Conservation (phyloP, 2,113 vertebrate species). For the Microtus oregoni region DNA sequence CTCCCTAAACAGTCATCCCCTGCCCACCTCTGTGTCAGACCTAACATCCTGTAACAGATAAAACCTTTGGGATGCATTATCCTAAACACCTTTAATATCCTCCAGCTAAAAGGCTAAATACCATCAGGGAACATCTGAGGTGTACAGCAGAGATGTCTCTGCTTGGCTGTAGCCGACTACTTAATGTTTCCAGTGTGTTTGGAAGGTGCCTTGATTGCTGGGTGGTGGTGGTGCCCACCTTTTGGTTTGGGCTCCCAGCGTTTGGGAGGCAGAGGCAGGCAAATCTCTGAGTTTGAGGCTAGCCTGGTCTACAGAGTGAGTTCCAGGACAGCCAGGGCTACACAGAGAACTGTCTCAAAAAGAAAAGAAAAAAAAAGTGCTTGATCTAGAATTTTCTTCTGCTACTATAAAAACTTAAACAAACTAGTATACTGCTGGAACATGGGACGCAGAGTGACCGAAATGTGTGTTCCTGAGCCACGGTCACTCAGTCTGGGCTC, state of each 20-base stretch:
- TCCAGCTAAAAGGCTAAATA: not conserved
- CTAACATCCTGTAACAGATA: not conserved
- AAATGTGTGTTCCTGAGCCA: not conserved
- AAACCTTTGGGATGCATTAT: not conserved
- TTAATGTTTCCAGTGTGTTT: not conserved
- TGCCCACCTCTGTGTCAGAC: not conserved
- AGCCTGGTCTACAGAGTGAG: not conserved
- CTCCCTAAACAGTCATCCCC: not conserved
- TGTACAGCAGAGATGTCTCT: not conserved
- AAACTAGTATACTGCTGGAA: not conserved
- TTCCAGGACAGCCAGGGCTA: not conserved
- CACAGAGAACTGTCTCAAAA: not conserved
- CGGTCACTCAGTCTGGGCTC: too few relatives aligned
- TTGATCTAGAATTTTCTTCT: not conserved
- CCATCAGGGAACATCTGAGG: not conserved
- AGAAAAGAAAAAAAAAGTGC: not conserved
- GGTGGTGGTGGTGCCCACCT: rapidly evolving
- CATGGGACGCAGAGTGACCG: not conserved
- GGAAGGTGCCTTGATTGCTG: not conserved
- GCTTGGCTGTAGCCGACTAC: not conserved
- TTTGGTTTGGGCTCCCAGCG: not conserved
- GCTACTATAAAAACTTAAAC: not conserved
- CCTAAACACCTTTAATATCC: not conserved
- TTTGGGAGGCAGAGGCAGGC: not conserved
- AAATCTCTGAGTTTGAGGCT: not conserved